Percentiles rank a stretch among this genome's conserved stretches.
Conservation (phyloP, 2,888 invertebrate genomes). For the Xestia rhomboidea region DNA sequence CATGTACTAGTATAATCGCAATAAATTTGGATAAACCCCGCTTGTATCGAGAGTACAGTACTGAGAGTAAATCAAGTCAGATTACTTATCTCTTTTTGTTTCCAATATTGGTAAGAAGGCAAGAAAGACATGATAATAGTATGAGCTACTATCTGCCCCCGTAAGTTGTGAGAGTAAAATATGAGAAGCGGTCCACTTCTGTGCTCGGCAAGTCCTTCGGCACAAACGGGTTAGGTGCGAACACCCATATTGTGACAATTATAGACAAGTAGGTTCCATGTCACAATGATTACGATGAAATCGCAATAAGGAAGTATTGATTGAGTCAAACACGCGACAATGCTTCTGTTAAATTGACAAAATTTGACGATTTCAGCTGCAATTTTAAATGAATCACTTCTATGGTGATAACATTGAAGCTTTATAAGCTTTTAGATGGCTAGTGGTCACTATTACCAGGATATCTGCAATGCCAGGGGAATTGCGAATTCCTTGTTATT, state of each 20-base stretch:
- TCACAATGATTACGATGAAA: not conserved
- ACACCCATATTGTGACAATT: not conserved
- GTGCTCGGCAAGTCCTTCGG: constrained; percentile 16
- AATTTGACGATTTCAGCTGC: not conserved
- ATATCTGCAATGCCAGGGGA: too few species aligned
- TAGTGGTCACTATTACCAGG: not conserved
- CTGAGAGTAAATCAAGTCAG: constrained; percentile 75
- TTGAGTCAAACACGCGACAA: not conserved
- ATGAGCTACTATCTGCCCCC: constrained; percentile 39
- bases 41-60: constrained; percentile 60
- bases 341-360: not conserved
- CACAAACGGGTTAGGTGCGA: constrained; percentile 32
- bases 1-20: constrained; percentile 65
- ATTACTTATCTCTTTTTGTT: constrained; percentile 70
- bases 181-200: constrained; percentile 36
- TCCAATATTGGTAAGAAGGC: constrained; percentile 61
- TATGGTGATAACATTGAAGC: not conserved
- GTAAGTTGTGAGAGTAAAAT: constrained; percentile 49
- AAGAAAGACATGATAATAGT: constrained; percentile 40
- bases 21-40: constrained; percentile 72
- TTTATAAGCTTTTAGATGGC: too few species aligned
- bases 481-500: not conserved
- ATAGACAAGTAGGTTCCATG: constrained; percentile 5
- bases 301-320: not conserved
- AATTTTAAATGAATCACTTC: not conserved